Evolutionary conservation across 2,797 vertebrate species (phyloP), one percentile per base, ranked within the genome.

Genomic region (Masticophis lateralis): DNA sequence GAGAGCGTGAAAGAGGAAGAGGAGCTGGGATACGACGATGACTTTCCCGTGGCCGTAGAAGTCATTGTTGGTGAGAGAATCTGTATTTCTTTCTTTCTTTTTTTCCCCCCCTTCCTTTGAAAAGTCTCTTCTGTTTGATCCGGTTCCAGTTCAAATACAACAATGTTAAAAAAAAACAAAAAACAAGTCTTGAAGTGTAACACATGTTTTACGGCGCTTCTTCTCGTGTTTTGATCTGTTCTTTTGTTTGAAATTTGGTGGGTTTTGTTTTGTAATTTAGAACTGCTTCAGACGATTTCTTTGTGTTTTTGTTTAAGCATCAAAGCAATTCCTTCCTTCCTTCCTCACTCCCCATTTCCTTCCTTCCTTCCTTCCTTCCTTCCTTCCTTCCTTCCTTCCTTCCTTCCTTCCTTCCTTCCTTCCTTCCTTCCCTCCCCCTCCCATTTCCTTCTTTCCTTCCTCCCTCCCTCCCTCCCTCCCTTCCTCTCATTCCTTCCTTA

Each of bases 11-110:
- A 98, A 66, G 98, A 98, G 86, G 98, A 98, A 57, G 97, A 97
- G 0, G 98, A 98, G 93, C 97, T 98, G 95, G 97, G 97, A 32
- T 98, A 98, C 47, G 98, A 99, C 92, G 98, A 98, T 16, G 98
- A 98, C 98, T 98, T 98, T 96, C 98, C 99, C 0, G 99, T 98
- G 96, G 99, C 99, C 2, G 98, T 99, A 5, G 99, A 99, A 98
- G 99, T 99, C 95, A 99, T 99, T 94, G 98, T 99, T 95, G 99
- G 99, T 99, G 98, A 95, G 98, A 95, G 99, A 95, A 95, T 95
- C 96, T 94, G 53, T 95, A 93, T 96, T 97, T 95, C 96, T 95
- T 28, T 28, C 28, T 1, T 28, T 5, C 2, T 47, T 47, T 51
- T 51, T 51, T 47, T 7, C 6, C 47, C 6, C 6, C 12, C 2